These are phyloP conservation scores for Phoxinus dragarum DNA, from an alignment of 2,797 vertebrate genomes.

Conservation along the genomic window DNA sequence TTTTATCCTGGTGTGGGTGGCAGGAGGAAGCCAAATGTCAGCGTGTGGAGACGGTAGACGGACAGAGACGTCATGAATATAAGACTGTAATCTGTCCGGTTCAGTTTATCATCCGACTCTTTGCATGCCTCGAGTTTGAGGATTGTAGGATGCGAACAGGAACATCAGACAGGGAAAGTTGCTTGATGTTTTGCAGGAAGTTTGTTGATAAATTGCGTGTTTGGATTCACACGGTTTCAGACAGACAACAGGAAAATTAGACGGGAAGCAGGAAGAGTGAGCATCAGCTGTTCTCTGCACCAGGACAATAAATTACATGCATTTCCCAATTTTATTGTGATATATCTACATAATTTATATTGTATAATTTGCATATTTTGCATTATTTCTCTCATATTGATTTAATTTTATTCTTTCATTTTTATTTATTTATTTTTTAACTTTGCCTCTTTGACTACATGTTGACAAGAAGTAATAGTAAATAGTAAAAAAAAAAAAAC, in stretches of 20 bases:
- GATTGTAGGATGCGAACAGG: no score
- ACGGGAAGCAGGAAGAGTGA: background rate
- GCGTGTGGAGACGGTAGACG: background rate
- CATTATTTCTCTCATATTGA: background rate
- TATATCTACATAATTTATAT: background rate
- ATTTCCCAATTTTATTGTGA: background rate
- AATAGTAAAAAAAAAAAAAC: background rate
- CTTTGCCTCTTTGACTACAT: background rate
- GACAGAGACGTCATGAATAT: background rate
- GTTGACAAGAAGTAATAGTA: background rate
- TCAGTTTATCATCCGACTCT: background rate
- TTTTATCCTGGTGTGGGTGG: background rate
- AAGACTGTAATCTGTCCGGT: background rate
- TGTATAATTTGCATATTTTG: background rate
- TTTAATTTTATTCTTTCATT: no score
- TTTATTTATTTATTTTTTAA: background rate
- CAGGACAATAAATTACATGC: background rate
- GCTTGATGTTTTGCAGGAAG: background rate
- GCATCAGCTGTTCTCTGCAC: background rate
- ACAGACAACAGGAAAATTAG: background rate
- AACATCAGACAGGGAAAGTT: background rate
- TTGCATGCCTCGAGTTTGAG: background rate
- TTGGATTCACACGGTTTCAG: slow-evolving; percentile 5
- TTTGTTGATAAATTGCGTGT: background rate
- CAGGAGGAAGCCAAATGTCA: slow-evolving; percentile 13